These are phyloP conservation scores for Theristus sp. DNA, from an alignment of 2,888 invertebrate genomes.

Conservation along the genomic window DNA sequence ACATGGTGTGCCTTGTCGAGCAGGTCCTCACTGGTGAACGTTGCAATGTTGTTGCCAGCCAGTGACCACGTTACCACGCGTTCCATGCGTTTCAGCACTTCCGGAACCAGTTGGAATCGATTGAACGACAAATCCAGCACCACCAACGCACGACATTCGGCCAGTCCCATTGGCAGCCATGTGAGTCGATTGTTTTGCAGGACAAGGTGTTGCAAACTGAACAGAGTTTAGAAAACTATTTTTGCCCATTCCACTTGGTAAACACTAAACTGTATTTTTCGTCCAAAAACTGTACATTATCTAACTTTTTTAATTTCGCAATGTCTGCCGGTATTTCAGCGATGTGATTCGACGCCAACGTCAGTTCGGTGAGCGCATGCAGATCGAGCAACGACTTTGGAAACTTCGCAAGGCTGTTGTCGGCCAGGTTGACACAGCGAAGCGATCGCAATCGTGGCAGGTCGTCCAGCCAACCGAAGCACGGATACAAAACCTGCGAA, in stretches of 20 bases:
- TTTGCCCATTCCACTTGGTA: too few species aligned
- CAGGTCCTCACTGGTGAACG: not conserved
- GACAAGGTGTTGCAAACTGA: constrained; percentile 4
- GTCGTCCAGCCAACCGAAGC: constrained; percentile 32
- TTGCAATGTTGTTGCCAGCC: constrained; percentile 3
- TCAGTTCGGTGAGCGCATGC: constrained; percentile 6
- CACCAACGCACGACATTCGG: not conserved
- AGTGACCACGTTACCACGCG: constrained; percentile 2
- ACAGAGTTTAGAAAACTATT: not conserved
- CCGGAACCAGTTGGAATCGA: constrained; percentile 2
- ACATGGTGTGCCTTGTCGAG: not conserved
- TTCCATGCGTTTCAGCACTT: constrained; percentile 4
- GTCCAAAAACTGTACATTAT: not conserved
- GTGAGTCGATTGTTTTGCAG: constrained; percentile 7
- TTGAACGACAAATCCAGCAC: constrained; percentile 7
- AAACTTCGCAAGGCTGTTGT: constrained; percentile 29
- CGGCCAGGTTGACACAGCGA: constrained; percentile 30
- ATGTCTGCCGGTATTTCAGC: constrained; percentile 23
- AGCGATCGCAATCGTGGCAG: constrained; percentile 27
- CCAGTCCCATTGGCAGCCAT: constrained; percentile 5
- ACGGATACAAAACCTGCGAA: not conserved
- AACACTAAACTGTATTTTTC: too few species aligned
- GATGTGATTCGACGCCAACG: constrained; percentile 5
- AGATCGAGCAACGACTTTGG: constrained; percentile 26
- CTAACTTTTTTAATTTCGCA: constrained; percentile 9